Evolutionary conservation across 2,888 invertebrate genomes (phyloP), one percentile per base, ranked within the genome.

Genomic region (Drosophila pegasa): DNA sequence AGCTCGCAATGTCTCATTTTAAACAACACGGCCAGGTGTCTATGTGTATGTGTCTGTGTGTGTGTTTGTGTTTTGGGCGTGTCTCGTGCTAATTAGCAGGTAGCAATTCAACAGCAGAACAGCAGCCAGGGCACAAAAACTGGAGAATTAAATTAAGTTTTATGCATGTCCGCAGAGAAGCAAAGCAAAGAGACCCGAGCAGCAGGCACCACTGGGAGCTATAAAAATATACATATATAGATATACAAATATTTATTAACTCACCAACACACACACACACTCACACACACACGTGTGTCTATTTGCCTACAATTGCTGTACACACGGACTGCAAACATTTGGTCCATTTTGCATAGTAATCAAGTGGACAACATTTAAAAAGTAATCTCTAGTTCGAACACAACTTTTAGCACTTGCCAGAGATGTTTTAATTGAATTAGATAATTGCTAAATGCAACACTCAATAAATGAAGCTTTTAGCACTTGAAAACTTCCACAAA

Each of bases 61-160:
- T 22, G 9, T 29, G 27, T 48, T 20, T 55, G 25, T 56, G 41
- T 33, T 50, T 38, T 40, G 67, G 38, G 58, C 22, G 59, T 66
- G 67, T 20, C 29, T 48, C 54, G 29, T 18, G 57, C 67, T 68
- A 71, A 75, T 75, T 75, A 63, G 43, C 55, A 51, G 61, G 55
- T 54, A 51, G 56, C 55, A 72, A 37, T 40, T 37, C 38, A 63
- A 27, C 35, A 48, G 35, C 50, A 56, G 43, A 45, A 45, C 59
- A 16, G 18, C 16, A 25, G 47, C 25, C 52, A 40, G 22, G 14
- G 40, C 47, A 29, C 25, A 52, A 61, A 40, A 67, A 73, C 73
- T 65, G 25, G 54, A 48, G 73, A 65, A 70, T 73, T 60, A 51
- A 77, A 73, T 65, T 65, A 55, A 76, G 71, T 75, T 57, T 64